Conservation (phyloP, 2,797 vertebrate genomes). For the Arctocebus calabarensis region DNA sequence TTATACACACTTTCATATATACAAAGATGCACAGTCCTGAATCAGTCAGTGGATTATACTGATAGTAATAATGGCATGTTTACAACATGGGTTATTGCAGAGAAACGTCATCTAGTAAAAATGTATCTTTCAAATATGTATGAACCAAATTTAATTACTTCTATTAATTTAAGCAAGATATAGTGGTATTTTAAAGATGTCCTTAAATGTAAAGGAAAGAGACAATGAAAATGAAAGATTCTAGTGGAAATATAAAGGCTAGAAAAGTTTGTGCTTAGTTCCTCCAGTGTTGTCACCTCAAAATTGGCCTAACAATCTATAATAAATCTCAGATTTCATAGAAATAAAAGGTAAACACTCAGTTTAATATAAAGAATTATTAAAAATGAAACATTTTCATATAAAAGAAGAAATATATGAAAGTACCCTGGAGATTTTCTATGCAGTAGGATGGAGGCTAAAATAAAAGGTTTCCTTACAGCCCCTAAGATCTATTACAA, state of each 20-base stretch:
- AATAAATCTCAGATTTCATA: neutral
- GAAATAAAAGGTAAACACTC: constrained; percentile 49
- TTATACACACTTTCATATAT: neutral
- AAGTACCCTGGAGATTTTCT: neutral
- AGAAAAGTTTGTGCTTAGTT: neutral
- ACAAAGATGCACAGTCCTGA: neutral
- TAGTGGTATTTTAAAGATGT: neutral
- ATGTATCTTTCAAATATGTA: neutral
- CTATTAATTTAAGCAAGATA: constrained; percentile 3
- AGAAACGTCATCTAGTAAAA: constrained; percentile 20
- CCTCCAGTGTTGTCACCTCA: neutral
- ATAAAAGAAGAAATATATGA: neutral
- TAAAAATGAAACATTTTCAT: neutral
- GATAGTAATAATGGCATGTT: neutral
- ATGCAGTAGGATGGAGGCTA: neutral
- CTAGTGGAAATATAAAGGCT: neutral
- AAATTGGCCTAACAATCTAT: neutral
- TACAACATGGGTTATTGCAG: neutral
- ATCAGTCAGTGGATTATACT: neutral
- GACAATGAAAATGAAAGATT: constrained; percentile 3
- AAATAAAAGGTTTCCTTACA: neutral
- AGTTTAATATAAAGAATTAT: neutral
- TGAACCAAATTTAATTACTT: constrained; percentile 29
- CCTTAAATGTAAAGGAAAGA: neutral
- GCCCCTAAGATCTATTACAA: neutral